Conservation (phyloP, 2,797 vertebrate species). For the Tinamus major region DNA sequence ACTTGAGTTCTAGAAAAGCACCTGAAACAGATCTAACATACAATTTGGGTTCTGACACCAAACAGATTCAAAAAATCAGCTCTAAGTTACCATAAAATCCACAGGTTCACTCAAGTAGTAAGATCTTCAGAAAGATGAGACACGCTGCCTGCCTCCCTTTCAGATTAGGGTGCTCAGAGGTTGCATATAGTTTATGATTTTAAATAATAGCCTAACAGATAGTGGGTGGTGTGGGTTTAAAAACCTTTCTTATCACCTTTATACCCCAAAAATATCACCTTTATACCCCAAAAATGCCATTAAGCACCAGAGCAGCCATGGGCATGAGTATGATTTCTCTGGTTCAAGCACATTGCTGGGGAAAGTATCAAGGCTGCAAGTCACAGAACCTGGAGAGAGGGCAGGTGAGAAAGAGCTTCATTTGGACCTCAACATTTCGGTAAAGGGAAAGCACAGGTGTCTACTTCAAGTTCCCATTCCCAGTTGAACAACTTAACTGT, state of each 20-base stretch:
- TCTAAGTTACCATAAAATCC: background rate
- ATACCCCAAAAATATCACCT: background rate
- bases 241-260: background rate
- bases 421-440: background rate
- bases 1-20: background rate
- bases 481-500: background rate
- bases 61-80: background rate
- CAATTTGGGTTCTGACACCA: background rate
- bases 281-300: background rate
- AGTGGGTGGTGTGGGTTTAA: background rate
- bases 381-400: background rate
- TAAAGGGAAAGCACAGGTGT: background rate
- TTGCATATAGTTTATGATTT: background rate
- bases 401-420: background rate
- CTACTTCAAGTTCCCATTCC: background rate
- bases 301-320: background rate
- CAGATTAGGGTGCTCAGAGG: background rate
- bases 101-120: background rate
- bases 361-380: background rate
- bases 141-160: background rate
- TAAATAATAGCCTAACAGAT: background rate
- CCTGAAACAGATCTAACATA: background rate
- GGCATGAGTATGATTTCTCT: background rate
- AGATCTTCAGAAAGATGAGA: background rate
- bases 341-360: background rate